Conservation (phyloP, 2,113 vertebrate genomes). For the Diphyllodes magnificus region DNA sequence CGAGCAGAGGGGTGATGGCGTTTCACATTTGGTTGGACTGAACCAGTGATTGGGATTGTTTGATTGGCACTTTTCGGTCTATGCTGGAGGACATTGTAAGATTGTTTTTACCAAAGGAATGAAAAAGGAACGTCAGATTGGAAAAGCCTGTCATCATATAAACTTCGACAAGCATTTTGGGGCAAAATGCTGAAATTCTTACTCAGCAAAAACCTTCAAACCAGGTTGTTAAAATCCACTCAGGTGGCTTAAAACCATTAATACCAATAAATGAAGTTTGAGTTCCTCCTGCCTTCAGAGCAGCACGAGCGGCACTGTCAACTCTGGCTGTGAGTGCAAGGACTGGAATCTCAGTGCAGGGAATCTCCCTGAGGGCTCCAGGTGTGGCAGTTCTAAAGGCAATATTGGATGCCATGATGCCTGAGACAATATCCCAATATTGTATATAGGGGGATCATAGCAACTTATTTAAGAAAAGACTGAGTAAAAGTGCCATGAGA, state of each 20-base stretch:
- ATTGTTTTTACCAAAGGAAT: background rate
- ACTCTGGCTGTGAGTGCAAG: background rate
- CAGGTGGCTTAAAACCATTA: background rate
- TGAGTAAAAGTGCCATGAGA: background rate
- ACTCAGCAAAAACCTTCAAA: background rate
- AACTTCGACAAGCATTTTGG: background rate
- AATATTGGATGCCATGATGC: rapidly evolving
- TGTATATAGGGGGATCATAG: rapidly evolving
- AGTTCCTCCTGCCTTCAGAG: background rate
- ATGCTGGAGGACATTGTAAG: background rate
- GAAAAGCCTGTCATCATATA: background rate
- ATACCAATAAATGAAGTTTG: background rate
- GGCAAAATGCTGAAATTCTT: background rate
- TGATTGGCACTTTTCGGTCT: rapidly evolving
- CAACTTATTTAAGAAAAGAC: background rate
- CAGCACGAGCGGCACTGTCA: rapidly evolving
- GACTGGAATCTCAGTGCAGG: background rate
- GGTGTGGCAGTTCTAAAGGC: background rate
- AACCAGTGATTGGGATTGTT: rapidly evolving
- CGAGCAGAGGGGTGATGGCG: rapidly evolving
- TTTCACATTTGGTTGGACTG: background rate
- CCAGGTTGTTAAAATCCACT: background rate
- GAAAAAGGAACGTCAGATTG: background rate
- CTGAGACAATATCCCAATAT: background rate
- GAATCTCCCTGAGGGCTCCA: background rate